Conservation (phyloP, 53 echinoderm and acorn worm species). For the Holothuria scabra region DNA sequence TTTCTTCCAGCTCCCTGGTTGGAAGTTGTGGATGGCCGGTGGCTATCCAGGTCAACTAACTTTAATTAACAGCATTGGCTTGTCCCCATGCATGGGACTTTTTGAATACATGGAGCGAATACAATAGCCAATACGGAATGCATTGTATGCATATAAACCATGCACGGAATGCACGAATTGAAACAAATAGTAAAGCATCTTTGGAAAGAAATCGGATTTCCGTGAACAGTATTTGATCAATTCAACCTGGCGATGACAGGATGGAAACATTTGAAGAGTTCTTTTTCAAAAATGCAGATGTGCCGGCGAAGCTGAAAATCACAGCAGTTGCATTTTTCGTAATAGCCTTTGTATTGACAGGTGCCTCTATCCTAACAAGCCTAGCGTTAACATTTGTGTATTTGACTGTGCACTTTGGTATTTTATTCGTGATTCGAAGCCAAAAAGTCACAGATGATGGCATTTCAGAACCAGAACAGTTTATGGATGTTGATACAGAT, state of each 20-base stretch:
- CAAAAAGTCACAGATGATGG: background rate
- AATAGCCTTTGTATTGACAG: background rate
- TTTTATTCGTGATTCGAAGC: conserved; percentile 5
- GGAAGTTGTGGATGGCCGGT: no score
- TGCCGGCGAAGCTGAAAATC: background rate
- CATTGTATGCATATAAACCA: no score
- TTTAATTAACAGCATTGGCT: no score
- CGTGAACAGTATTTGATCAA: no score
- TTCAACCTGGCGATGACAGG: background rate
- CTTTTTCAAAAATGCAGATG: conserved; percentile 12
- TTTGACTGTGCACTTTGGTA: background rate
- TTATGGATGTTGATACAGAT: conserved; percentile 1
- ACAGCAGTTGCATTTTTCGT: background rate
- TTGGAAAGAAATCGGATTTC: no score
- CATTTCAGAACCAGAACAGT: background rate
- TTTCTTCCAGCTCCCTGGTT: no score
- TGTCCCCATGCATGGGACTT: no score
- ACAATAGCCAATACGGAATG: no score
- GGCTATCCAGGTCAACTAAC: no score
- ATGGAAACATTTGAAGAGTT: conserved; percentile 32
- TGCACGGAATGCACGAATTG: no score
- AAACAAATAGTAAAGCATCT: no score
- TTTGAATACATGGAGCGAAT: no score
- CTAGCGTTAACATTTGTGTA: conserved; percentile 38
- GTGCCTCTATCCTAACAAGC: conserved; percentile 23